Evolutionary conservation across 2,797 vertebrate species (phyloP), one percentile per base, ranked within the genome.

Genomic region (Cossypha niveicapilla): DNA sequence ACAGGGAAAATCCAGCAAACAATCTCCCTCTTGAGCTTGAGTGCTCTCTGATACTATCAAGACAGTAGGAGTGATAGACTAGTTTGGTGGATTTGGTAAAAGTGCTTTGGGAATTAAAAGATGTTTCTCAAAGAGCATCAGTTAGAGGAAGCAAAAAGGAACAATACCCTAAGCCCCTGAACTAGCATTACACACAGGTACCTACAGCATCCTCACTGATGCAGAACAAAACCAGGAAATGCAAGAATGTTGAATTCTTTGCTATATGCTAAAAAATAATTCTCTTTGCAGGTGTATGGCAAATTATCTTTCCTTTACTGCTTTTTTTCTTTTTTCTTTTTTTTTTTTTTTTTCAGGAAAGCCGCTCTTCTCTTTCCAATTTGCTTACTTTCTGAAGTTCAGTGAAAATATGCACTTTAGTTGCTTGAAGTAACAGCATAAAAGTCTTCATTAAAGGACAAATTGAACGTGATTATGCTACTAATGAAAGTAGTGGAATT

Each of bases 401-500:
- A 54, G 32, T 25, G 68, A 63, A 79, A 84, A 56, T 5, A 37
- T 13, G 5, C 11, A 11, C 75, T 89, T 84, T 53, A 67, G 44
- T 61, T 61, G 41, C 71, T 74, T 17, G 18, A 57, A 79, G 67
- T 58, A 78, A n/a, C 30, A 41, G 16, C 45, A 66, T 48, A 58
- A 85, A 96, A 83, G 68, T 71, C 37, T 79, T 90, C 67, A 41
- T 93, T 73, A 91, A 90, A 91, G 60, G 57, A 73, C 62, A 94
- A 70, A 86, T 71, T 84, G 45, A 85, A 89, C 35, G 18, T 12
- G 8, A 91, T 65, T 90, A 57, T 53, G 74, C 39, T 83, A 63
- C 53, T 92, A 94, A 93, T 1, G 2, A 92, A 94, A 94, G 90
- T 35, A 75, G 76, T 9, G 2, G 70, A 91, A 90, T 90, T 91